Base-by-base conservation (phyloP, 2,113 vertebrate species). In the Anhinga anhinga region DNA sequence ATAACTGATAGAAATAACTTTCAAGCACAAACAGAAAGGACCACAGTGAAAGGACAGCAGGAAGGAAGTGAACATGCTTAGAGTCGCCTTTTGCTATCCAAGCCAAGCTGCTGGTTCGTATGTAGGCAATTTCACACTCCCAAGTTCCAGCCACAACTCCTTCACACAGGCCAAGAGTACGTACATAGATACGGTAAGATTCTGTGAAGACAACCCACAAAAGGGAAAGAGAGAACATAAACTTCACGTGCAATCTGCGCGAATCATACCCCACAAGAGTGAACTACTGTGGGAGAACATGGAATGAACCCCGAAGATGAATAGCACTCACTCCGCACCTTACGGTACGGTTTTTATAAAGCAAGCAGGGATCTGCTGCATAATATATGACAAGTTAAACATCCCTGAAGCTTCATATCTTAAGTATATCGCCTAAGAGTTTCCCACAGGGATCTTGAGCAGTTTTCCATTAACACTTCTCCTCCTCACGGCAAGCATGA, bases 331-430 rank as follows among this genome's bases (percentile, higher is more conserved):
- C 25, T 42, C 66, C 19, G 7, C n/a, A 84, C 18, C 45, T 45
- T 20, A 78, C 47, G 1, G 0, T 5, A 20, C 0, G 0, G 32
- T n/a, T 42, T 81, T 44, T 23, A 55, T 7, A 58, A 34, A 67
- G 67, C 30, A 70, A 81, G 30, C 29, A 80, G 10, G 53, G 16
- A 86, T 55, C 47, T 88, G 63, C 40, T 78, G 42, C 29, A 10
- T 14, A 82, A 19, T 13, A 27, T 5, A n/a, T 34, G 63, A 85
- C 45, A 82, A 88, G 53, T 18, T 58, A 50, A 91, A 91, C 23
- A 21, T 30, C 45, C 69, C 65, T 86, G 9, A 86, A 83, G 59
- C 53, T 84, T 53, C 38, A 22, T 5, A 10, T 70, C 76, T 70
- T 23, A 45, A 65, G n/a, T 66, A 26, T 42, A 49, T 42, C 7